Evolutionary conservation across 2,888 invertebrate species (phyloP).

Genomic region (Clitarchus hookeri): DNA sequence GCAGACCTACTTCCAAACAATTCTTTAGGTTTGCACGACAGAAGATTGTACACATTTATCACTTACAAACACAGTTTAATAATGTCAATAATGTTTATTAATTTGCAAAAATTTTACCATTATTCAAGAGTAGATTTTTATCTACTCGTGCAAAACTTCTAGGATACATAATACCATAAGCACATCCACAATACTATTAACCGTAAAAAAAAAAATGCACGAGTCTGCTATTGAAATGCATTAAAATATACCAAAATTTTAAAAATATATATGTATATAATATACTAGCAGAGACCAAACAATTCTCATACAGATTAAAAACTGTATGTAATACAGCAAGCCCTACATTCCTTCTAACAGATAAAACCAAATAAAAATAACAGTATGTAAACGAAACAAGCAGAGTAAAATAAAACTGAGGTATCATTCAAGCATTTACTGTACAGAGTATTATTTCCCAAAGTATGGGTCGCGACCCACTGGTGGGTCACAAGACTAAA

Average conservation of each 20-base stretch:
- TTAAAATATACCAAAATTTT: not conserved
- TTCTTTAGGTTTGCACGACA: too few species aligned
- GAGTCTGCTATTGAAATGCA: not conserved
- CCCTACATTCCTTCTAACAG: not conserved
- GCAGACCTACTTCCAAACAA: too few species aligned
- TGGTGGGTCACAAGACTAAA: too few species aligned
- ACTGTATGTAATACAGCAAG: not conserved
- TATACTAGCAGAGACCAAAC: not conserved
- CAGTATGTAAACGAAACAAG: not conserved
- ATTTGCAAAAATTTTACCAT: not conserved
- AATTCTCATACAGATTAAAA: not conserved
- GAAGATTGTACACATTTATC: too few species aligned
- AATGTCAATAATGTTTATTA: not conserved
- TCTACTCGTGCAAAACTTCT: not conserved
- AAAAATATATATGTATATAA: not conserved
- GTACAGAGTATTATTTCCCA: too few species aligned
- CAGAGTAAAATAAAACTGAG: slow-evolving; percentile 24
- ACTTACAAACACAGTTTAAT: too few species aligned
- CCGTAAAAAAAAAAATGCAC: not conserved
- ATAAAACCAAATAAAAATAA: not conserved
- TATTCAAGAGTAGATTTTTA: not conserved
- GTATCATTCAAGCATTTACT: slow-evolving; percentile 15
- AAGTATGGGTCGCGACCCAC: too few species aligned
- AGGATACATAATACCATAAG: not conserved
- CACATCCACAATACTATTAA: not conserved